Base-by-base conservation (phyloP, 2,888 invertebrate species). In the Xanthorhoe spadicearia region DNA sequence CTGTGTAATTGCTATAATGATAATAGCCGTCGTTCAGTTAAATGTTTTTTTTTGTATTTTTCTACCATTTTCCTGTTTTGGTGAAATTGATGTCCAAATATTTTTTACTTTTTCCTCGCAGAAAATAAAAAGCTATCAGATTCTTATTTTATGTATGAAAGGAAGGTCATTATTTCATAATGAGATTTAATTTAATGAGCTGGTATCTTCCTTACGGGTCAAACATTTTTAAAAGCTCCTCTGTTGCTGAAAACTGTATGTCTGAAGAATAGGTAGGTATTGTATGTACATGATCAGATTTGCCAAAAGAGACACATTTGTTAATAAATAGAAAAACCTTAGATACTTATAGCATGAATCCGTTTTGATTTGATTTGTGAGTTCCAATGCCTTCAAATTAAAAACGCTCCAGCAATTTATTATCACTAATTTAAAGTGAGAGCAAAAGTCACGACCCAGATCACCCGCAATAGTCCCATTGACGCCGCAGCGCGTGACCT, bases 371-470 rank as follows among this genome's bases (percentile, higher is more conserved):
- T 43, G 38, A 43, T 43, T 13, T 13, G 1, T 3, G 13, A 43
- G 1, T 4, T 43, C 38, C 0, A 43, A 13, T 43, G 13, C 13
- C 13, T 48, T 48, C 7, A 19, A 50, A 58, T 35, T 50, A 6
- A 38, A 38, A 58, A 49, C 35, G 19, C 50, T 51, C 7, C 32
- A 32, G 19, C 9, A 51, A 18, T 50, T 50, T 32, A 48, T 32
- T 61, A 54, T 49, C 51, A 62, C 50, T 62, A 62, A 62, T 63
- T 63, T 52, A 63, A 32, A 52, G 54, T 46, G 49, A 48, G 32
- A 63, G 63, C 35, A 38, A 60, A 59, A 51, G 64, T 64, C 62
- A 53, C 64, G 68, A 69, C 65, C 70, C 66, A 69, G 63, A 70
- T 70, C 58, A 59, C 15, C 50, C 43, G 43, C 58, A 57, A 59